These are phyloP conservation scores for Conopomorpha cramerella DNA, from an alignment of 1,140 invertebrate species.

Conservation along the genomic window DNA sequence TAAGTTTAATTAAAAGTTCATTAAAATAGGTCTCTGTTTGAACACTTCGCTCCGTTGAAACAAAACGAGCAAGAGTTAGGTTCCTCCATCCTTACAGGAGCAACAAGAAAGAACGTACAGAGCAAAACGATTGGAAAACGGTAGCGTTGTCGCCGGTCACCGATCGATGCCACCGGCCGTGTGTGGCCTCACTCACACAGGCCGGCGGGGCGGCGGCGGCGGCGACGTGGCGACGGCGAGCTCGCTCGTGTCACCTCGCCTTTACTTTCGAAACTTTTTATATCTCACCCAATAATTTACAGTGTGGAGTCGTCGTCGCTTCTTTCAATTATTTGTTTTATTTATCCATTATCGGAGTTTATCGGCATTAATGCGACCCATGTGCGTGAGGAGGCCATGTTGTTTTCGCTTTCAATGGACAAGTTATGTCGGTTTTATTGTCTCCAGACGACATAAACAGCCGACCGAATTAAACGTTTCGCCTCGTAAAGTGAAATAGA, in stretches of 20 bases:
- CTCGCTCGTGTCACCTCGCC: constrained; percentile 8
- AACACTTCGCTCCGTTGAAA: too few relatives aligned
- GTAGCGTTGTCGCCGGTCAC: background rate
- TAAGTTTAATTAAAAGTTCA: too few relatives aligned
- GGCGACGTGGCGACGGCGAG: constrained; percentile 3
- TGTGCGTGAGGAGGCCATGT: constrained; percentile 5
- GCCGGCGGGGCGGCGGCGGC: too few relatives aligned
- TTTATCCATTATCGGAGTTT: constrained; percentile 10
- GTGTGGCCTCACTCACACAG: too few relatives aligned
- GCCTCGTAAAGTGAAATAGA: too few relatives aligned
- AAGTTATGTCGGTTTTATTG: constrained; percentile 13
- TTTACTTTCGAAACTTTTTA: constrained; percentile 5
- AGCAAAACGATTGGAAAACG: background rate
- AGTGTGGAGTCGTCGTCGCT: constrained; percentile 1
- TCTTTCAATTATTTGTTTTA: constrained; percentile 25
- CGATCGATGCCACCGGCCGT: too few relatives aligned
- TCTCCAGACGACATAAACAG: constrained; percentile 9
- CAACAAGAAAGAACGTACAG: too few relatives aligned
- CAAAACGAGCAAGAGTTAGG: too few relatives aligned
- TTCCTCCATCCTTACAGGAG: too few relatives aligned
- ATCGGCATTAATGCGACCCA: constrained; percentile 10
- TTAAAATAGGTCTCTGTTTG: too few relatives aligned
- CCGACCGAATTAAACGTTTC: too few relatives aligned
- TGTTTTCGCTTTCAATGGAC: constrained; percentile 5
- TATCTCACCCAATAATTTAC: constrained; percentile 17